phyloP scores from a whole-genome alignment of 2,113 vertebrate genomes.

The Oryzias javanicus region DNA sequence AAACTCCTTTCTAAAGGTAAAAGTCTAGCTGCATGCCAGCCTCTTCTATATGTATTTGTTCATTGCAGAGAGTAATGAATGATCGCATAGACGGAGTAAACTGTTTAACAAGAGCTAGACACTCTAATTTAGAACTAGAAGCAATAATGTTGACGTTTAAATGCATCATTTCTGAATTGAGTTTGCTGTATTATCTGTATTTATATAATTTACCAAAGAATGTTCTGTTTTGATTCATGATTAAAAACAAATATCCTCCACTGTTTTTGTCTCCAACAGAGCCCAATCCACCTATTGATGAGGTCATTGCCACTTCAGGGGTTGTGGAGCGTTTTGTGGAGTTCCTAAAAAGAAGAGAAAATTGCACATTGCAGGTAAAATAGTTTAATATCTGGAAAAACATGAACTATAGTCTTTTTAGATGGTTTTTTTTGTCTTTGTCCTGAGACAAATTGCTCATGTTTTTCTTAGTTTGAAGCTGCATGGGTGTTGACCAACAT shows the following conservation, averaged over 20 bases:
- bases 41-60: neutral
- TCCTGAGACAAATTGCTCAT: slow-evolving; percentile 6
- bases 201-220: neutral
- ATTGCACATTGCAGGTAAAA: slow-evolving; percentile 94
- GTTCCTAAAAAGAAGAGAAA: slow-evolving; percentile 95
- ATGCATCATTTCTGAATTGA: neutral
- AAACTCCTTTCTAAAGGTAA: slow-evolving; percentile 98
- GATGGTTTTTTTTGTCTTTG: too few species aligned
- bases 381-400: neutral
- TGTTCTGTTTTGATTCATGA: neutral
- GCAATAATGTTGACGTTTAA: neutral
- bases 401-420: neutral
- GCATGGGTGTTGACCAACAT: slow-evolving; percentile 99
- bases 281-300: slow-evolving; percentile 96
- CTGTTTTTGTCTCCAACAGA: slow-evolving; percentile 69
- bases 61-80: too few species aligned
- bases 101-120: neutral
- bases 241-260: neutral
- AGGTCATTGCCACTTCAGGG: slow-evolving; percentile 93
- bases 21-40: neutral
- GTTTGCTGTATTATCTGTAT: neutral
- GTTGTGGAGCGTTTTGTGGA: slow-evolving; percentile 97
- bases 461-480: slow-evolving; percentile 88
- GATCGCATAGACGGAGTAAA: too few species aligned
- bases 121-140: neutral